These are phyloP conservation scores for Mugil cephalus DNA, from an alignment of 2,113 vertebrate species.

Conservation along the genomic window DNA sequence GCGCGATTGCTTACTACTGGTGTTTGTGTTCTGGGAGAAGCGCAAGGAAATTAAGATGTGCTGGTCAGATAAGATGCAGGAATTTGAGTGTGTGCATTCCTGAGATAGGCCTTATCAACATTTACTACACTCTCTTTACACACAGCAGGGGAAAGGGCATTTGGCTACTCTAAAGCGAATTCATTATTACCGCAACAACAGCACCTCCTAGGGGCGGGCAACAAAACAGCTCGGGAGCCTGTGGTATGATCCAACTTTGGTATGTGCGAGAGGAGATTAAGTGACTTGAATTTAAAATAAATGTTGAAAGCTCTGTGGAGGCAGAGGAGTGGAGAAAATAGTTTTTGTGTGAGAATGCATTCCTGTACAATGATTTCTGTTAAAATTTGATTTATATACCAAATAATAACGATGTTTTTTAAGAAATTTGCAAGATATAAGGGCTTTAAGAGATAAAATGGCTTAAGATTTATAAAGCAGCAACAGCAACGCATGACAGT, in stretches of 20 bases:
- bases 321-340: neutral
- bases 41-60: slow-evolving; percentile 38
- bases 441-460: neutral
- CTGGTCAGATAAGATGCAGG: slow-evolving; percentile 25
- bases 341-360: neutral
- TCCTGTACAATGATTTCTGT: neutral
- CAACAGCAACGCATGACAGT: neutral
- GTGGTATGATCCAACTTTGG: neutral
- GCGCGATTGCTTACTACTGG: slow-evolving; percentile 24
- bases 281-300: no score
- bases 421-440: neutral
- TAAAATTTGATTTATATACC: neutral
- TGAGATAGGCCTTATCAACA: slow-evolving; percentile 15
- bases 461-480: neutral
- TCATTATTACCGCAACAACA: slow-evolving; percentile 60
- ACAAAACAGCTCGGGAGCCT: slow-evolving; percentile 45
- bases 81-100: slow-evolving; percentile 30
- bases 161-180: neutral
- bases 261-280: neutral
- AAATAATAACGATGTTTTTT: neutral
- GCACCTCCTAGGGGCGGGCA: slow-evolving; percentile 67
- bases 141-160: neutral
- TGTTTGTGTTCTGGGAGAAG: slow-evolving; percentile 36
- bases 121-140: slow-evolving; percentile 17
- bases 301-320: neutral